Base-by-base conservation (phyloP, 1,140 invertebrate genomes). In the Pseudomyrmex sp. region DNA sequence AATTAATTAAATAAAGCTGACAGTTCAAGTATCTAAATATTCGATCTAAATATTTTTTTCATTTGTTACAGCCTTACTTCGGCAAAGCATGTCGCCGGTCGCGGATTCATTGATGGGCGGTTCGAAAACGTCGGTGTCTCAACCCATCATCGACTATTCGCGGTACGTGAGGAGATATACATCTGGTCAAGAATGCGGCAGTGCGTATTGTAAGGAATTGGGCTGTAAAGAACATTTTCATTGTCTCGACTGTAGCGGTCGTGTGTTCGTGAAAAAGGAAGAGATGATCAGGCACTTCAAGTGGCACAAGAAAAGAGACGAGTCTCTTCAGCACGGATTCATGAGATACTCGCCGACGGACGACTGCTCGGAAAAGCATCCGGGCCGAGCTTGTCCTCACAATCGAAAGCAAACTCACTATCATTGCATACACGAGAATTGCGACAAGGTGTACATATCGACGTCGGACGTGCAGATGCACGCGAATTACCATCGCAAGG, bases 381-480 rank as follows among this genome's bases (percentile, higher is more conserved):
- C 94, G 2, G 88, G 88, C 26, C 87, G 93, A 46, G 96, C 96
- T 63, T 99, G 99, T 94, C 97, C 97, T 2, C 98, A 99, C 94
- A 99, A 99, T 94, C 95, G 98, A 79, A 99, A 99, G 92, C 99
- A 99, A 94, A 99, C 99, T 0, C 99, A 99, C 93, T 99, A 99
- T 93, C 99, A 99, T 93, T 99, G 99, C 93, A 97, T 99, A 75
- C 98, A 99, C 94, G 97, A 98, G 91, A 97, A 97, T 87, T 99
- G 98, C 95, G 98, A 99, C 95, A 99, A 99, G 95, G 98, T 99
- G 0, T 99, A 99, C 94, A 99, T 99, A 93, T 99, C 98, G 90
- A 99, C 99, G 4, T 99, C 98, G 48, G 99, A 99, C 94, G 99
- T 99, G 1, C 99, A 99, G 95, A 99, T 99, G 99, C 99, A 99